Evolutionary conservation across 2,113 vertebrate genomes (phyloP).

Genomic region (Prinia subflava): DNA sequence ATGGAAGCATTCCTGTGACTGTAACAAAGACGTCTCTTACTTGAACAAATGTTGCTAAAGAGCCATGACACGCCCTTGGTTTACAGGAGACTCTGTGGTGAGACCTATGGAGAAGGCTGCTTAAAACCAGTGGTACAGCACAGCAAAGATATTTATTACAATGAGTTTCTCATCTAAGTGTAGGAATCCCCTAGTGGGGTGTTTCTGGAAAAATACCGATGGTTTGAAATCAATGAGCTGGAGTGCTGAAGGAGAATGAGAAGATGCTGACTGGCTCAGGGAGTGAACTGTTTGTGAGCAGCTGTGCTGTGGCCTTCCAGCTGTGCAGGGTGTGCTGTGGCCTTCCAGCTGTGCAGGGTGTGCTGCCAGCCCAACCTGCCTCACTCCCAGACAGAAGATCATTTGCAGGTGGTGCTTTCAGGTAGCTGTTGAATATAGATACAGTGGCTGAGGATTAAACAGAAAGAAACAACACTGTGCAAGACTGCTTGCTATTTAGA

Average conservation of each 20-base stretch:
- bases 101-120: background rate
- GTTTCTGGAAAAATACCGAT: background rate
- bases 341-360: background rate
- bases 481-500: background rate
- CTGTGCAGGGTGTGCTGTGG: background rate
- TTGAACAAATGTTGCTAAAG: background rate
- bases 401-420: background rate
- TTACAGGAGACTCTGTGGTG: background rate
- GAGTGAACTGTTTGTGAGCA: background rate
- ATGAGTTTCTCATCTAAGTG: background rate
- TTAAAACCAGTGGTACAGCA: background rate
- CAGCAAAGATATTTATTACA: background rate
- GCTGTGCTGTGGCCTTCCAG: background rate
- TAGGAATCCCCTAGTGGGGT: background rate
- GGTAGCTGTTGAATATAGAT: background rate
- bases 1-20: background rate
- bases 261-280: background rate
- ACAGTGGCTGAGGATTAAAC: background rate
- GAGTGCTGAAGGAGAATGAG: fast-evolving
- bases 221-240: background rate
- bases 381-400: background rate
- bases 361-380: background rate
- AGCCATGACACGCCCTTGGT: background rate
- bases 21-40: background rate
- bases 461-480: background rate